Base-by-base conservation (phyloP, 2,888 invertebrate genomes). In the Trissolcus japonicus region DNA sequence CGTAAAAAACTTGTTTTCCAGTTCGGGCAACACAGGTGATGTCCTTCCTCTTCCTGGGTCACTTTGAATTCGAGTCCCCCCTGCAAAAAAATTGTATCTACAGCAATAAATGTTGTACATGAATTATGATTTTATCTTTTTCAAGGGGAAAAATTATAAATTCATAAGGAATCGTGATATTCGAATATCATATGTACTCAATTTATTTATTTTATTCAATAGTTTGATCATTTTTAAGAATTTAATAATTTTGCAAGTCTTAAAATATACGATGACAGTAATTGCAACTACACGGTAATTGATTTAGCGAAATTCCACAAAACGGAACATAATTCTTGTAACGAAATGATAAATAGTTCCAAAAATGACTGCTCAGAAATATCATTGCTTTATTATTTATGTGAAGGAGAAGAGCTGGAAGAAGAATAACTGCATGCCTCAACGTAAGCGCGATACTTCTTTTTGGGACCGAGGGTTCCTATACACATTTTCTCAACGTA, bases 1-100 rank as follows among this genome's bases (percentile, higher is more conserved):
- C 72, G 72, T 40, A 66, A 71, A 66, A 76, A 76, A 76, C 69
- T 60, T 65, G 76, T 71, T 66, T 65, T 55, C 19, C 65, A 60
- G 66, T 71, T 71, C 65, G 17, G 46, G 51, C 35, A 59, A 53
- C 40, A 65, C 76, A 76, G 76, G 76, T 76, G 73, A 60, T 68
- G 68, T 55, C 60, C 51, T 16, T 51, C 46, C 46, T 46, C 16
- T 35, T 53, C 53, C 29, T 9, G 19, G 60, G 54, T 66, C 66
- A 73, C 43, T 72, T 72, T 50, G 16, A 66, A 73, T 66, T 65
- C 59, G 56, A 67, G 4, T 16, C 50, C 48, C 9, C 19, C 46
- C 16, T n/a, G n/a, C 46, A n/a, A n/a, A n/a, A 53, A 57, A 62
- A 14, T 46, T 79, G 71, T 73, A 75, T 66, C 72, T 78, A 75